Base-by-base conservation (phyloP, 2,113 vertebrate species). In the Dolichallabes microphthalmus region DNA sequence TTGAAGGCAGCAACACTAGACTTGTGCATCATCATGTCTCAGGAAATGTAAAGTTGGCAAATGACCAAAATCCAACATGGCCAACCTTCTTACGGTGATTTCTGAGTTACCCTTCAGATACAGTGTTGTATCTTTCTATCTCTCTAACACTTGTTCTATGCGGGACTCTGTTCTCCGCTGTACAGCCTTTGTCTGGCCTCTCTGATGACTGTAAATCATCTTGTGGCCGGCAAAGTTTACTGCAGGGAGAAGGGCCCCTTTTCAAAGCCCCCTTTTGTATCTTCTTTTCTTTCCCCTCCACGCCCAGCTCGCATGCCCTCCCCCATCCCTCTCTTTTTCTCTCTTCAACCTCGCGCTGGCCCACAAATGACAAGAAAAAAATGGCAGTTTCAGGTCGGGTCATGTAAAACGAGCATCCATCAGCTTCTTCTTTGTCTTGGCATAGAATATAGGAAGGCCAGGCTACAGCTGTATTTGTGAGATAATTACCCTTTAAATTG, bases 341-440 rank as follows among this genome's bases (percentile, higher is more conserved):
- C 58, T 57, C 85, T 75, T 85, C 91, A 90, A 88, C 89, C 88
- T 92, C 90, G 89, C 81, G 89, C 86, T 90, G 85, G 82, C 78
- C 87, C 86, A 92, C 90, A 94, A 92, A 94, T 93, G 84, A 92
- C 88, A 93, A 92, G 87, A 93, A 92, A 93, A 90, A 94, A 93
- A 90, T 90, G 89, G 87, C 82, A 91, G 87, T 86, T 89, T 91
- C 86, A 88, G 92, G 90, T 94, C 93, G 92, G 92, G 92, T 91
- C 91, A 90, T 0, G 30, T 92, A 93, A 93, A 93, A 94, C 81
- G 90, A 93, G 88, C 83, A 90, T 90, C 91, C 91, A 91, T 85
- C 60, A 77, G 85, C 91, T 92, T 92, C 84, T 82, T 91, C 88
- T 93, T 94, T 93, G 91, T 93, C 91, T 93, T 91, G 92, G 83